A percentile compares a stretch with the other conserved stretches of the same genome.
These are phyloP conservation scores for Subanguina moxae DNA, from an alignment of 1,140 invertebrate species.

Conservation along the genomic window DNA sequence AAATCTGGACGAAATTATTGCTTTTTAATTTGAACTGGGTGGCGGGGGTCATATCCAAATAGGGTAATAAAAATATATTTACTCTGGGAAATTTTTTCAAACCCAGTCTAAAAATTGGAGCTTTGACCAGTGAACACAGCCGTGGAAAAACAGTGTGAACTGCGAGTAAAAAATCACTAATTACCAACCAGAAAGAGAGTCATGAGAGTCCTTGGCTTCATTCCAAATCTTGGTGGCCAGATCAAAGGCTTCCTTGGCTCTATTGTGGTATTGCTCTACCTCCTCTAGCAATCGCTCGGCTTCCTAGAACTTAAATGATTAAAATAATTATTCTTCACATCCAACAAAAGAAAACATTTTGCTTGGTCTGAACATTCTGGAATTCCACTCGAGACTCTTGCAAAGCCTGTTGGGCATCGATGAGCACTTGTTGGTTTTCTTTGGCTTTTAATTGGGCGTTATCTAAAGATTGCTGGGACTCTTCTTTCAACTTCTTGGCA, in stretches of 20 bases:
- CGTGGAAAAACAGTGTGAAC: too few species aligned
- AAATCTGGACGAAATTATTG: too few species aligned
- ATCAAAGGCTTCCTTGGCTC: slow-evolving; percentile 46
- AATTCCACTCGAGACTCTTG: slow-evolving; percentile 34
- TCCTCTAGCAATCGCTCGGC: slow-evolving; percentile 29
- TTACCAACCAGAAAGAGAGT: slow-evolving; percentile 40
- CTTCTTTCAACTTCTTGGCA: slow-evolving; percentile 38
- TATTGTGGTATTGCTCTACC: slow-evolving; percentile 28
- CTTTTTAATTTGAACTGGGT: too few species aligned
- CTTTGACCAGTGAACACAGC: too few species aligned
- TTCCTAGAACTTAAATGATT: slow-evolving; percentile 7
- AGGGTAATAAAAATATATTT: too few species aligned
- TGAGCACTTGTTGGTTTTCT: slow-evolving; percentile 26
- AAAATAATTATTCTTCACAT: neutral
- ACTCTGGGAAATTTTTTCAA: too few species aligned
- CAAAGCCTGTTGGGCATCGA: slow-evolving; percentile 22
- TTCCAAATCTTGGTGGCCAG: slow-evolving; percentile 44
- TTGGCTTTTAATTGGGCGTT: slow-evolving; percentile 35
- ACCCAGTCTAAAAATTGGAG: slow-evolving; percentile 20
- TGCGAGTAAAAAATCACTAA: slow-evolving; percentile 13
- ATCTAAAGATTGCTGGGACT: slow-evolving; percentile 40
- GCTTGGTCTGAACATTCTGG: slow-evolving; percentile 19
- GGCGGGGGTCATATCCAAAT: too few species aligned
- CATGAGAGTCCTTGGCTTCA: slow-evolving; percentile 42
- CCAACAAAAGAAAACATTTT: slow-evolving; percentile 14